These are phyloP conservation scores for Yponomeuta evonymella DNA, from an alignment of 2,888 invertebrate genomes.

Conservation along the genomic window DNA sequence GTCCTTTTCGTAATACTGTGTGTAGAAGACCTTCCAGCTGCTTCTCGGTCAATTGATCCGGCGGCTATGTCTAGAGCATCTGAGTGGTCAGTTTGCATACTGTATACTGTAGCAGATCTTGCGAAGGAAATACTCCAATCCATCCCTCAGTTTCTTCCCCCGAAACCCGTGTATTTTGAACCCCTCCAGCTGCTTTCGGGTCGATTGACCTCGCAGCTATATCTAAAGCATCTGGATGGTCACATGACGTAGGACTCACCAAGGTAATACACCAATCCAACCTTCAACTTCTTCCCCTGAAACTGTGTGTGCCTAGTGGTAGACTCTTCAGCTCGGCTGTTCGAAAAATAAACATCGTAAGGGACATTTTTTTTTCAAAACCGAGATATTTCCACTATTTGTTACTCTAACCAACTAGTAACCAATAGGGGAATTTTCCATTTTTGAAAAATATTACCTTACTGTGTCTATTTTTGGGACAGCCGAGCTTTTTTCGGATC, in stretches of 20 bases:
- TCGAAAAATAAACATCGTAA: too few relatives aligned
- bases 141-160: conserved; percentile 88
- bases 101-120: too few relatives aligned
- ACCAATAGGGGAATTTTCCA: too few relatives aligned
- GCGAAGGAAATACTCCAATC: conserved; percentile 77
- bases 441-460: too few relatives aligned
- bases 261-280: conserved; percentile 85
- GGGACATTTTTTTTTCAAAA: too few relatives aligned
- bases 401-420: too few relatives aligned
- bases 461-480: too few relatives aligned
- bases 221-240: neutral
- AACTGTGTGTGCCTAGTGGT: conserved; percentile 66
- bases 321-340: too few relatives aligned
- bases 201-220: conserved; percentile 74
- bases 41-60: conserved; percentile 77
- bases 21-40: conserved; percentile 89
- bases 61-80: too few relatives aligned
- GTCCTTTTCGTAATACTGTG: conserved; percentile 85
- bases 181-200: conserved; percentile 83
- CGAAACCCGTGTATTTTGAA: conserved; percentile 88
- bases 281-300: conserved; percentile 87
- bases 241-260: conserved; percentile 64
- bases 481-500: too few relatives aligned
- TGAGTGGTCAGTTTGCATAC: neutral
- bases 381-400: too few relatives aligned